These are phyloP conservation scores for Candoia aspera DNA, from an alignment of 2,113 vertebrate genomes.

Conservation along the genomic window DNA sequence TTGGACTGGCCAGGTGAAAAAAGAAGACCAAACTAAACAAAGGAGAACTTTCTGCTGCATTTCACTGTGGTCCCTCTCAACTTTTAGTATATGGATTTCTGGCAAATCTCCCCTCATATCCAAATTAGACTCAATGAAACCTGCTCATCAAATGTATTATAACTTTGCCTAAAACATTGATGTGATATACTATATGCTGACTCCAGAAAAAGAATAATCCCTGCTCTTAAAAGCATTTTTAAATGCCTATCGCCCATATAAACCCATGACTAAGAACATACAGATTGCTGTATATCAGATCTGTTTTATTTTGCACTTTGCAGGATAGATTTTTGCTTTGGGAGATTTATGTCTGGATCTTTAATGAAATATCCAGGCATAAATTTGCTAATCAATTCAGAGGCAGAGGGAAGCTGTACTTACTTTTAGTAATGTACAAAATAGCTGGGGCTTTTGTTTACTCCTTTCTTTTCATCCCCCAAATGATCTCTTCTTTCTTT, in stretches of 20 bases:
- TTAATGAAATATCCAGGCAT: background rate
- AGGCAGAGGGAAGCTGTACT: background rate
- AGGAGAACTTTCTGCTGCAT: background rate
- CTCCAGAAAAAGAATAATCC: background rate
- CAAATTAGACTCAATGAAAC: background rate
- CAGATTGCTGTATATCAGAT: background rate
- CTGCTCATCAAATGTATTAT: background rate
- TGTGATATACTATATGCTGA: background rate
- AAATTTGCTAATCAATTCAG: background rate
- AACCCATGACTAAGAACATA: background rate
- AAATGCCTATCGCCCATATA: background rate
- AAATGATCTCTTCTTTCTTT: background rate
- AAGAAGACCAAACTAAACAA: background rate
- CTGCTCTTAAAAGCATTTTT: background rate
- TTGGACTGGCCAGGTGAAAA: background rate
- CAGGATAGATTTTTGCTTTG: background rate
- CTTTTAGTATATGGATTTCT: background rate
- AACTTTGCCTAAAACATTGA: background rate
- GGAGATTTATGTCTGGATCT: background rate
- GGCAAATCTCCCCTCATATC: background rate
- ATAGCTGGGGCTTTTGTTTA: background rate
- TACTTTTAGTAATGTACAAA: background rate
- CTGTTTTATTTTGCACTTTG: background rate
- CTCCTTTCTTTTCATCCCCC: background rate
- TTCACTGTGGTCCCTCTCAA: background rate